Conservation (phyloP, 2,888 invertebrate species). For the Cephus pygmeus region DNA sequence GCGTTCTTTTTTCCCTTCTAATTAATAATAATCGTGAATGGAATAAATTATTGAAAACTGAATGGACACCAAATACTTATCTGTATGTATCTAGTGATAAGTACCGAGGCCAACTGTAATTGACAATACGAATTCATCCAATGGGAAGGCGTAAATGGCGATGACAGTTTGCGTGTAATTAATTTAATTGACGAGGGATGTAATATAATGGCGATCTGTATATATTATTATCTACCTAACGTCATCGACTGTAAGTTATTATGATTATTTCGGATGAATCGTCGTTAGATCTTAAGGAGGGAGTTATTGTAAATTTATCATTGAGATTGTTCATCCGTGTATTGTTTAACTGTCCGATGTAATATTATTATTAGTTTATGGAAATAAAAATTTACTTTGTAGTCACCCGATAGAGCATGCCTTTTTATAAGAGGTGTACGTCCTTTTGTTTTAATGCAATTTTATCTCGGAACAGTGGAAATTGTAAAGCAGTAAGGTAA, state of each 20-base stretch:
- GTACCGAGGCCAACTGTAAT: neutral
- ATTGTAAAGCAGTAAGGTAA: too few species aligned
- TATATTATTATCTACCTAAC: neutral
- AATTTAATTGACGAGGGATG: neutral
- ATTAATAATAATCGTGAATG: neutral
- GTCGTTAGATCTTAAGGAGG: neutral
- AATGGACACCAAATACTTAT: neutral
- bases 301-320: neutral
- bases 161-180: neutral
- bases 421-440: neutral
- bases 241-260: neutral
- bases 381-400: neutral
- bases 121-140: neutral
- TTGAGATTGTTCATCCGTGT: neutral
- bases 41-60: neutral
- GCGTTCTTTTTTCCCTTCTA: neutral
- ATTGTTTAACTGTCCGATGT: neutral
- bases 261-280: neutral
- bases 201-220: neutral
- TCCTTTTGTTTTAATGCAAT: neutral
- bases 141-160: neutral
- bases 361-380: neutral
- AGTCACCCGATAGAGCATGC: neutral
- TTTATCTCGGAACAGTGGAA: neutral
- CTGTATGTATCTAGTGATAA: neutral